Base-by-base conservation (phyloP, 1,140 invertebrate genomes). In the Zaprionus camerounensis region DNA sequence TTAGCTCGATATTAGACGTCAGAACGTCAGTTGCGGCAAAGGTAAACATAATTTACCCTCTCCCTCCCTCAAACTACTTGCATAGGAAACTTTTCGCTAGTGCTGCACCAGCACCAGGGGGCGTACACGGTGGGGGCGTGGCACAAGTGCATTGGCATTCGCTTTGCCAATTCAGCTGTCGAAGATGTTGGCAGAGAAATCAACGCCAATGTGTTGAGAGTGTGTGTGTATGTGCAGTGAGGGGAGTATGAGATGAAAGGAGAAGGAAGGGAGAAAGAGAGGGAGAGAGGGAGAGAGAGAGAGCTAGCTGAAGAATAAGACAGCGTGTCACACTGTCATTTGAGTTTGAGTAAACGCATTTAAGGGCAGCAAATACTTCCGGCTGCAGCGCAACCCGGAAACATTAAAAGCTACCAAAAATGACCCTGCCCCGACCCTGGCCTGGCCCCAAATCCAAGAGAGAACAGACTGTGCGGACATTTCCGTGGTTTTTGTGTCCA, bases 1-100 rank as follows among this genome's bases (percentile, higher is more conserved):
- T 71, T 61, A 69, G 82, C 41, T 62, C 62, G 53, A 82, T 76
- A 78, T 82, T 73, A 82, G 69, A 82, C 65, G 70, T 64, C 49
- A 70, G 66, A 73, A 73, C 70, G 75, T 51, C 46, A 51, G 46
- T 73, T 64, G 59, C 22, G 53, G 76, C 76, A 71, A 77, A 76
- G 78, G 80, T 86, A 87, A 87, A 86, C 80, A 86, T 86, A 78
- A 82, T 86, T 82, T 86, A 71, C 62, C 62, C 83, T 70, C 68
- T 71, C n/a, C n/a, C n/a, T n/a, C n/a, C n/a, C n/a, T 76, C 73
- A 71, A 76, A 76, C 73, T 61, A 68, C 59, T 53, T 61, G 44
- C 44, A 56, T 24, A 44, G 46, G 46, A 24, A 69, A 62, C 49
- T 53, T 53, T 36, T 65, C 31, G 20, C 41, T 51, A 34, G 31